A percentile compares a stretch with the other conserved stretches of the same genome.
Conservation (phyloP, 2,113 vertebrate genomes). For the Diadophis punctatus region DNA sequence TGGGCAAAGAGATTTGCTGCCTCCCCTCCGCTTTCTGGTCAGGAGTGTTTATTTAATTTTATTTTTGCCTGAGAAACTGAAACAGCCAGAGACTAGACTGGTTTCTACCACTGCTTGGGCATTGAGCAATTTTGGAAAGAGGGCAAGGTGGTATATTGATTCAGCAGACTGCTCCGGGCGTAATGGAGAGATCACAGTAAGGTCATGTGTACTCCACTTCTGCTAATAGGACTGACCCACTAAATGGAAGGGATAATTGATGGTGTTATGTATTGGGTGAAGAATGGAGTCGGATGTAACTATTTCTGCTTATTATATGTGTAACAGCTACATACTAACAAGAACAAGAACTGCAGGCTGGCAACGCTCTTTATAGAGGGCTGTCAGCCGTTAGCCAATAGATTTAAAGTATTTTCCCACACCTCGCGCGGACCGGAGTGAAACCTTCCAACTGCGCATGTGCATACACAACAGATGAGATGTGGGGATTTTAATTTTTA, state of each 20-base stretch:
- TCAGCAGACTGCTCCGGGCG: not conserved
- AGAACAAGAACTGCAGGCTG: too few relatives aligned
- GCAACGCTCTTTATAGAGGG: too few relatives aligned
- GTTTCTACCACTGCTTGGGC: not conserved
- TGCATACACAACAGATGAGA: not conserved
- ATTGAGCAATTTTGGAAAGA: constrained; percentile 3
- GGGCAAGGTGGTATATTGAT: not conserved
- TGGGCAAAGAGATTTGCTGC: too few relatives aligned
- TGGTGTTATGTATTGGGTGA: too few relatives aligned
- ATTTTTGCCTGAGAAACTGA: not conserved
- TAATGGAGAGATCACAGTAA: not conserved
- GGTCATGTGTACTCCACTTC: not conserved
- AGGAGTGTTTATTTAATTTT: not conserved
- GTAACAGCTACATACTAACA: too few relatives aligned
- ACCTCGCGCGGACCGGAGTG: too few relatives aligned
- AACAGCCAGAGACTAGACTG: not conserved
- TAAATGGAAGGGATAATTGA: not conserved
- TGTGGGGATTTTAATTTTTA: not conserved
- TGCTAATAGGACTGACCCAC: not conserved
- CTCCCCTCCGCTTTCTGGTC: not conserved
- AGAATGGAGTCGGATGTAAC: too few relatives aligned
- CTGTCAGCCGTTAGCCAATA: too few relatives aligned
- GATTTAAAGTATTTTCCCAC: too few relatives aligned
- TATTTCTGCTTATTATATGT: too few relatives aligned
- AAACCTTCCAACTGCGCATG: too few relatives aligned